Base-by-base conservation (phyloP, 2,888 invertebrate genomes). In the Lumbricus terrestris region DNA sequence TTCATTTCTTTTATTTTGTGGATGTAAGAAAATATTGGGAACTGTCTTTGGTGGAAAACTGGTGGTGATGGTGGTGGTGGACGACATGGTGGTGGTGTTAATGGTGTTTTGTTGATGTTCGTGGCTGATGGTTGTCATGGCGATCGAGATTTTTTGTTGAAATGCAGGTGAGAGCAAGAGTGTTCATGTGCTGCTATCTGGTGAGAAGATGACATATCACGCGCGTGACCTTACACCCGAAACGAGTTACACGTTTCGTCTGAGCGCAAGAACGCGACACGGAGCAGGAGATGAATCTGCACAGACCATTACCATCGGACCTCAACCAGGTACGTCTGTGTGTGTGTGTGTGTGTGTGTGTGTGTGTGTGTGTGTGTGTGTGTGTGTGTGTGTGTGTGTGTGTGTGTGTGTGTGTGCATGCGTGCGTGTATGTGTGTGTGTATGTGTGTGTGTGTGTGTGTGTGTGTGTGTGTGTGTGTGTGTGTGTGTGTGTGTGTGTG, bases 101-200 rank as follows among this genome's bases (percentile, higher is more conserved):
- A 40, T 40, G 40, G 15, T 40, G 40, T 40, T n/a, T n/a, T 40
- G 8, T 11, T 40, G 54, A 29, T 29, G 29, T 4, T 54, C 1
- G 54, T 54, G 23, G 23, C n/a, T 54, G 23, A 54, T 5, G 29
- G 23, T 42, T 6, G 16, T 47, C 47, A 47, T 47, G 47, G 1
- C 47, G 23, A 20, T 47, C 23, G 1, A 20, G 47, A n/a, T n/a
- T 29, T 89, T 89, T 13, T 82, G 23, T 37, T 37, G 15, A 20
- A 35, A 23, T 85, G n/a, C 85, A 85, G 85, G 85, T 85, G 35
- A 35, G 37, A 85, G 85, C 85, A 85, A 85, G 85, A 85, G 85
- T 6, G 85, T 85, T 35, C 85, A 37, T 37, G 85, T 85, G 85
- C 34, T 85, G 85, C 85, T 85, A 2, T 85, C 85, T 34, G 37